Evolutionary conservation across 2,888 invertebrate genomes (phyloP), one percentile per base, ranked within the genome.

Genomic region (Catocala sponsa): DNA sequence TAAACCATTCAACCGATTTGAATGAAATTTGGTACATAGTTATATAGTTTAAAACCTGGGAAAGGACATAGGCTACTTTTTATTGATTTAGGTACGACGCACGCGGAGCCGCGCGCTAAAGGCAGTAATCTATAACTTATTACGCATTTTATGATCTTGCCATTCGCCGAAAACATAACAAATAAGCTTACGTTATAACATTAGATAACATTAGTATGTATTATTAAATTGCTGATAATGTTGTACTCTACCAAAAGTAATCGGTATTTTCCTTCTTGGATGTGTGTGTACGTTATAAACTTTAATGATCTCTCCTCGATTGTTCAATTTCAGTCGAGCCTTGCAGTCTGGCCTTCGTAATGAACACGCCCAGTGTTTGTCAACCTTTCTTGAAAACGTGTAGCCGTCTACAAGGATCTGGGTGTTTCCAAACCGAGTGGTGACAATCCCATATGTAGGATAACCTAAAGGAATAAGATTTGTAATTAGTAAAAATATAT

Each of bases 351-450:
- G 65, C 33, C 68, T 43, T 41, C 64, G 51, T 0, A 65, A 70
- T 0, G 89, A 88, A 57, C 89, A 89, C 0, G 78, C 70, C 87
- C 87, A 89, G 6, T 66, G 64, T 35, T 52, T 25, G 0, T 35
- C 42, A 0, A 51, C 12, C 51, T 66, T 55, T 33, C 64, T 59
- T 0, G 76, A 68, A 67, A 79, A 86, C 0, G 82, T 82, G 48
- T 81, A 84, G 0, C 85, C 86, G n/a, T 78, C 55, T 15, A 55
- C 47, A 6, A 61, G 44, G 6, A 61, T 52, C 11, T 52, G 52
- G 15, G 41, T 42, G n/a, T 48, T 56, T 4, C 61, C 61, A 5
- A 6, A 4, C 0, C 46, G 46, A 9, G 46, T 15, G 7, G 46
- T 46, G 6, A 46, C 15, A 2, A 46, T 15, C 15, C 15, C 15